phyloP scores from a whole-genome alignment of 1,140 invertebrate genomes.

The Aporrectodea caliginosa region DNA sequence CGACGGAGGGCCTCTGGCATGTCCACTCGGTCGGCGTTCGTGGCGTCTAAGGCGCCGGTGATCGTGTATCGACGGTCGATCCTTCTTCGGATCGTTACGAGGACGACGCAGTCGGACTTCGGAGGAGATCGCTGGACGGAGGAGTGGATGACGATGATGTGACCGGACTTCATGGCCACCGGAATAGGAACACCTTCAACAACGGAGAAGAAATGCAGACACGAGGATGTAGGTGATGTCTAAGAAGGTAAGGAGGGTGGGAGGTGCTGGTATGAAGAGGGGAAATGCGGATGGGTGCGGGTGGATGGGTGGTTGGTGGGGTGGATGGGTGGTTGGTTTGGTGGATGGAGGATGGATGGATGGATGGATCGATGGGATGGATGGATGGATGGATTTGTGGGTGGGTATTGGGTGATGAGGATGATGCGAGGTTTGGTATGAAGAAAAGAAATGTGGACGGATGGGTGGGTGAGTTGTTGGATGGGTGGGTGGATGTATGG shows the following conservation, averaged over 20 bases:
- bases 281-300: too few relatives aligned
- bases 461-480: too few relatives aligned
- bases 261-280: too few relatives aligned
- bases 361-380: too few relatives aligned
- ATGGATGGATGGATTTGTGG: background rate
- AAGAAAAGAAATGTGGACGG: background rate
- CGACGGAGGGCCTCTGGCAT: constrained; percentile 25
- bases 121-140: constrained; percentile 7
- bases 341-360: too few relatives aligned
- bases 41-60: constrained; percentile 16
- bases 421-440: background rate
- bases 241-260: background rate
- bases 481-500: too few relatives aligned
- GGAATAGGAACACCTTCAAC: constrained; percentile 21
- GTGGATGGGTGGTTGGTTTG: too few relatives aligned
- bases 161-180: constrained; percentile 5
- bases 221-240: too few relatives aligned
- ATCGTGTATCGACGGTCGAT: constrained; percentile 23
- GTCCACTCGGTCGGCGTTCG: constrained; percentile 21
- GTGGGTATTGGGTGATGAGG: background rate
- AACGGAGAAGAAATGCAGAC: background rate
- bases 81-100: constrained; percentile 27
- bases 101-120: constrained; percentile 22
- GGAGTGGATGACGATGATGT: background rate
- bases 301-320: too few relatives aligned